Conservation (phyloP, 2,888 invertebrate genomes). For the Dimorphilus gyrociliatus region DNA sequence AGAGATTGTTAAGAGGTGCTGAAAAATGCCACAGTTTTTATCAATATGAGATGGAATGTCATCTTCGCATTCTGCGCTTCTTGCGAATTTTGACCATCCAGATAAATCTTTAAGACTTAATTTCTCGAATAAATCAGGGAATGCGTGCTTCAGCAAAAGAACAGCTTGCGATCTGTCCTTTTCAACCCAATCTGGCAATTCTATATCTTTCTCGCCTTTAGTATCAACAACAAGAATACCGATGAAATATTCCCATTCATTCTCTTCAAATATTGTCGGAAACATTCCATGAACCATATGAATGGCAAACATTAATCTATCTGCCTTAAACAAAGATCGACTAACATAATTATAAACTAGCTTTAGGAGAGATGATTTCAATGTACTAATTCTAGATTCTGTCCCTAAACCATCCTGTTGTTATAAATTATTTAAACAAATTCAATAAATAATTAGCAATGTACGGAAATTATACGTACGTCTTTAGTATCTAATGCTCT, state of each 20-base stretch:
- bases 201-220: constrained; percentile 40
- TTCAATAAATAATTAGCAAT: too few relatives aligned
- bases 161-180: constrained; percentile 44
- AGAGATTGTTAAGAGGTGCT: constrained; percentile 61
- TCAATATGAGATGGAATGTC: constrained; percentile 44
- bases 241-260: constrained; percentile 60
- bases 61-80: constrained; percentile 48
- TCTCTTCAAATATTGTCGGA: constrained; percentile 46
- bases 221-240: constrained; percentile 45
- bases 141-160: constrained; percentile 39
- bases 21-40: constrained; percentile 53
- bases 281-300: constrained; percentile 51
- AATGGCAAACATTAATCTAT: constrained; percentile 53
- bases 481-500: constrained; percentile 37
- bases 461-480: constrained; percentile 12
- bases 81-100: constrained; percentile 52
- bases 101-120: constrained; percentile 48
- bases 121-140: constrained; percentile 48
- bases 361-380: constrained; percentile 30
- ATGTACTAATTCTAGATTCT: too few relatives aligned
- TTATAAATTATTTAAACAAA: too few relatives aligned
- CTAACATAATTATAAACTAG: constrained; percentile 51
- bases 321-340: constrained; percentile 54
- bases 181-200: constrained; percentile 53
- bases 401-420: too few relatives aligned